phyloP scores from a whole-genome alignment of 1,140 invertebrate species.

The Magallana angulata region DNA sequence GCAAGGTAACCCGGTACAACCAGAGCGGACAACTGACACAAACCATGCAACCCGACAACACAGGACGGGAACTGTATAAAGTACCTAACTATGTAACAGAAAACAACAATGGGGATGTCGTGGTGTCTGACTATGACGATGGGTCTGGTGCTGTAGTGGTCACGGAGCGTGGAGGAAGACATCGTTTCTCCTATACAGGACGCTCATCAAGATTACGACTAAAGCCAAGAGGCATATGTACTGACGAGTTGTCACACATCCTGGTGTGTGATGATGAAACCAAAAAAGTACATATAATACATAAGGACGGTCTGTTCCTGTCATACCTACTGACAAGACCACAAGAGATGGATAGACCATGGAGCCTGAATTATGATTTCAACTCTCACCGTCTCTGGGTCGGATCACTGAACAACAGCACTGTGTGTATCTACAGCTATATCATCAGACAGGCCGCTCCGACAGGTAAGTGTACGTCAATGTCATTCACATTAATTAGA shows the following conservation, averaged over 20 bases:
- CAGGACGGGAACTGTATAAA: not conserved
- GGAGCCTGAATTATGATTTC: not conserved
- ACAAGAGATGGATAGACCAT: not conserved
- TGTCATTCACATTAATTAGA: no score
- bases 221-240: not conserved
- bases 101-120: not conserved
- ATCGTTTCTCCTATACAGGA: not conserved
- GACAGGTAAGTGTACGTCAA: not conserved
- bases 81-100: not conserved
- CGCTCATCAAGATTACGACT: not conserved
- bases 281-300: not conserved
- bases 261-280: not conserved
- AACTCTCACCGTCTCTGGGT: not conserved
- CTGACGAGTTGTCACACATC: not conserved
- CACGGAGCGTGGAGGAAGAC: not conserved
- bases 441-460: not conserved
- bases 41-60: not conserved
- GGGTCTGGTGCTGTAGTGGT: not conserved
- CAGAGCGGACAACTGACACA: not conserved
- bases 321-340: not conserved
- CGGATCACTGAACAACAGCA: not conserved
- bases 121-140: not conserved
- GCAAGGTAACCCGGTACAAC: no score
- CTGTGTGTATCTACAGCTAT: not conserved
- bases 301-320: not conserved